Base-by-base conservation (phyloP, 2,888 invertebrate species). In the Lithophane ornitopus region DNA sequence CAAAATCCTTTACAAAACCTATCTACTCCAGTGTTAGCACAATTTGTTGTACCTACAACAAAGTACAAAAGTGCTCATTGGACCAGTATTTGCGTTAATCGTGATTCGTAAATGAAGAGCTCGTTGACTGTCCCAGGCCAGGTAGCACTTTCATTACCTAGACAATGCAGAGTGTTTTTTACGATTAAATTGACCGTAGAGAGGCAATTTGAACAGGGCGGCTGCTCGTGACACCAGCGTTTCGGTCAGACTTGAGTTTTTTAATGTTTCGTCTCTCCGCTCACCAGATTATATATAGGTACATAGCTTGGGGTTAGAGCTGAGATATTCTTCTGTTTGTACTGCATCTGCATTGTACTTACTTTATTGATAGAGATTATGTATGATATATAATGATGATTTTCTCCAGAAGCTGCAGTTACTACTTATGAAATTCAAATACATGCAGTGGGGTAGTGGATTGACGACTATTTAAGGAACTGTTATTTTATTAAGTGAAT, bases 91-190 rank as follows among this genome's bases (percentile, higher is more conserved):
- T 70, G 82, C 74, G 81, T 85, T 89, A 91, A 91, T 89, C 85
- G 78, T 81, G 80, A 84, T 88, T 87, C 83, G 82, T 80, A 83
- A 89, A 90, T 91, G 89, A 91, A 93, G 91, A 85, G 90, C 79
- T 85, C 89, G 91, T 91, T 89, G 87, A 89, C 87, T 86, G 87
- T 83, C 81, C 88, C 86, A 84, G 76, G 78, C 78, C 89, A 89
- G 90, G 90, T 89, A 87, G 87, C 85, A 88, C 89, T 90, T 95
- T 94, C 93, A 94, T 96, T 95, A 96, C 92, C 90, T 90, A 93
- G 91, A 96, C 95, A 96, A 96, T 94, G 92, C 93, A 89, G 93
- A 96, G 95, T 94, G 95, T 94, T 95, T 95, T 94, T 93, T 92
- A 94, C 92, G 94, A 85, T 94, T 94, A 93, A 95, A 95, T 95